A percentile compares a stretch with the other conserved stretches of the same genome.
Evolutionary conservation across 2,113 vertebrate genomes (phyloP).

Genomic region (Eulemur rufifrons): DNA sequence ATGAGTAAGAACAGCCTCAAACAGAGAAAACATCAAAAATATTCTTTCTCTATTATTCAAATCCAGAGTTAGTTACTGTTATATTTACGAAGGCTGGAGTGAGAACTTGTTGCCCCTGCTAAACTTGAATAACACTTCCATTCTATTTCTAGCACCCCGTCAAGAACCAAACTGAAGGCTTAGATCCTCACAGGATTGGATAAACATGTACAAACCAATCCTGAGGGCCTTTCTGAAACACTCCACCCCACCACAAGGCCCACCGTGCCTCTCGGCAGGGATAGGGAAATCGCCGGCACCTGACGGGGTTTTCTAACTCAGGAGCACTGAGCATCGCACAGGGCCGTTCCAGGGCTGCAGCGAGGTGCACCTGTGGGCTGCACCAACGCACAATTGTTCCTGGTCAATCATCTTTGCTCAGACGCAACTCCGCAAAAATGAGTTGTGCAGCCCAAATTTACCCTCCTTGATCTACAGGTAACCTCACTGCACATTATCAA

Average conservation of each 20-base stretch:
- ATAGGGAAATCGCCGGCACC: fast-evolving
- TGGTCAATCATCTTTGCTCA: not conserved
- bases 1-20: not conserved
- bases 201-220: not conserved
- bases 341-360: too few species aligned
- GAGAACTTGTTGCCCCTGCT: not conserved
- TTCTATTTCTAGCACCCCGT: not conserved
- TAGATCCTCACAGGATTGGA: not conserved
- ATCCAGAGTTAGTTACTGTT: too few species aligned
- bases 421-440: not conserved
- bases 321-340: fast-evolving
- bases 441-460: fast-evolving
- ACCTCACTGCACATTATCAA: fast-evolving
- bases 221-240: not conserved
- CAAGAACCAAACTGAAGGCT: not conserved
- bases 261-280: too few species aligned
- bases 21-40: not conserved
- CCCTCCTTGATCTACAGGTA: not conserved
- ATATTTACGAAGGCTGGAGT: not conserved
- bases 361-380: not conserved
- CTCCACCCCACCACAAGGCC: not conserved
- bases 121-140: not conserved
- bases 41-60: not conserved
- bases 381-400: fast-evolving
- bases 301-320: not conserved